Conservation (phyloP, 2,888 invertebrate genomes). For the Diarsia rubi region DNA sequence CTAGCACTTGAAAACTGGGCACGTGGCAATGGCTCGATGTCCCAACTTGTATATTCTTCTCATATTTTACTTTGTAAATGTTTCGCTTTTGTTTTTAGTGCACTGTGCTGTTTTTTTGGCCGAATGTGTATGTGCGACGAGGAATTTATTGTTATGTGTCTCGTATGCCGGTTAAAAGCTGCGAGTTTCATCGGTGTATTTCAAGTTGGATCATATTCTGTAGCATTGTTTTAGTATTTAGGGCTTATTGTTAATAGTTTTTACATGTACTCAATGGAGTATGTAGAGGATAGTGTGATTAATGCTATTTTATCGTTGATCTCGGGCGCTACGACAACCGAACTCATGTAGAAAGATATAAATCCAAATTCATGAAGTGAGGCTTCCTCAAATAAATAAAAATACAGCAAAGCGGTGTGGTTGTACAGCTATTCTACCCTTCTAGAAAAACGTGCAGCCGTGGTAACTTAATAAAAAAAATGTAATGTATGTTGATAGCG, state of each 20-base stretch:
- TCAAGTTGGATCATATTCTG: neutral
- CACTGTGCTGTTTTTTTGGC: conserved; percentile 38
- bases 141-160: conserved; percentile 35
- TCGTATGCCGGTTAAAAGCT: conserved; percentile 14
- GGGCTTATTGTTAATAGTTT: neutral
- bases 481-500: too few relatives aligned
- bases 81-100: conserved; percentile 59
- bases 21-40: conserved; percentile 70
- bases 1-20: conserved; percentile 71
- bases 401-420: too few relatives aligned
- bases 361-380: too few relatives aligned
- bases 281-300: too few relatives aligned
- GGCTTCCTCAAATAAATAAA: too few relatives aligned
- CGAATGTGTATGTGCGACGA: conserved; percentile 2
- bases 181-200: neutral
- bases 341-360: too few relatives aligned
- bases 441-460: too few relatives aligned
- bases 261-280: neutral
- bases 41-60: conserved; percentile 49
- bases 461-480: too few relatives aligned
- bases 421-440: too few relatives aligned
- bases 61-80: conserved; percentile 66
- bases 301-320: too few relatives aligned
- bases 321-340: neutral
- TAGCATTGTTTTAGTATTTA: neutral